Evolutionary conservation across 92 coral and sea anemone genomes (phyloP).

Genomic region (Plumapathes pennacea): DNA sequence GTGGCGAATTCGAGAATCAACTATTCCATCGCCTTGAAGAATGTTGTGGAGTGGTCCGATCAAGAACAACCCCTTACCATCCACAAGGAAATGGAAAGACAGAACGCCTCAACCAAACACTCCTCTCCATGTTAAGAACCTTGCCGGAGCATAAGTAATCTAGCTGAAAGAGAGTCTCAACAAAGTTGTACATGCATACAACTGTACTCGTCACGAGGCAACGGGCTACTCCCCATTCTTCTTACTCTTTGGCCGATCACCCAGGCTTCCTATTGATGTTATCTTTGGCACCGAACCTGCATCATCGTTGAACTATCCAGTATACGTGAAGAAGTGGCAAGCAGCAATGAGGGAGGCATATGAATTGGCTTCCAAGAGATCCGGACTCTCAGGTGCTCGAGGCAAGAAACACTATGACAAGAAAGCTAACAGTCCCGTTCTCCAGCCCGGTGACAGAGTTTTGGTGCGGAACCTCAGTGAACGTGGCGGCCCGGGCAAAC

Average conservation of each 20-base stretch:
- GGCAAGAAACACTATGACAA: conserved; percentile 36
- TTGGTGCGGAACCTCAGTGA: conserved; percentile 50
- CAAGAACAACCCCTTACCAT: conserved; percentile 59
- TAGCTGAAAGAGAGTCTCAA: conserved; percentile 49
- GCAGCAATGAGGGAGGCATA: conserved; percentile 57
- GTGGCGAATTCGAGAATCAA: conserved; percentile 46
- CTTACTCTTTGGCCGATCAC: conserved; percentile 57
- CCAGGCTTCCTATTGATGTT: conserved; percentile 45
- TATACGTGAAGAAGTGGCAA: conserved; percentile 57
- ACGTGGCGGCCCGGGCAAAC: conserved; percentile 64
- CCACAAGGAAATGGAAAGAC: conserved; percentile 61
- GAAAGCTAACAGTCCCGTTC: conserved; percentile 17
- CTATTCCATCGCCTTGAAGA: conserved; percentile 28
- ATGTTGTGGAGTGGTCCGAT: conserved; percentile 31
- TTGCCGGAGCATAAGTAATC: conserved; percentile 48
- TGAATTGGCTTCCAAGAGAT: conserved; percentile 14
- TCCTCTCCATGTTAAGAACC: conserved; percentile 55
- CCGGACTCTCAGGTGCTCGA: conserved; percentile 3
- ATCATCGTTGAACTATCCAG: conserved; percentile 14
- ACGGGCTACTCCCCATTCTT: conserved; percentile 57
- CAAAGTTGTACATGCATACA: conserved; percentile 68
- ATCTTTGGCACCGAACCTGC: conserved; percentile 17
- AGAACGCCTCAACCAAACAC: conserved; percentile 53
- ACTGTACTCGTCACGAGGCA: conserved; percentile 52
- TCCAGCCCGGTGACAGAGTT: conserved; percentile 46